Evolutionary conservation across 1,140 invertebrate genomes (phyloP).

Genomic region (Riptortus pedestris): DNA sequence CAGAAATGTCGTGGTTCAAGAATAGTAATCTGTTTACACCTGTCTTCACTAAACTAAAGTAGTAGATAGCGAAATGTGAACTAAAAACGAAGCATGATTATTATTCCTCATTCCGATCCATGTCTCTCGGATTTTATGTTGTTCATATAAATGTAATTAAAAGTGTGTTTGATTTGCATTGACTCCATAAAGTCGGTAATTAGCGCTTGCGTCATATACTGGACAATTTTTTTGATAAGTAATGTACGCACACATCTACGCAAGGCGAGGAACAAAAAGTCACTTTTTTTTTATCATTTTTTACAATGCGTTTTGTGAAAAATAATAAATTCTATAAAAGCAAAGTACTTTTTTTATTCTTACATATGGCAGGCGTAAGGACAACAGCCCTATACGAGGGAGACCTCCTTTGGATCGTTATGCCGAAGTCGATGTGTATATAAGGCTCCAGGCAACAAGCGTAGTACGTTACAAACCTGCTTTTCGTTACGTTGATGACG

Average conservation of each 20-base stretch:
- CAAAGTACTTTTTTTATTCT: conserved; percentile 24
- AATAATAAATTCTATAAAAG: not conserved
- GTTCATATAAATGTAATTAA: no score
- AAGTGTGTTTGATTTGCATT: not conserved
- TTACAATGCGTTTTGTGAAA: no score
- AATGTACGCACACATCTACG: no score
- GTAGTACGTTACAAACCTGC: conserved; percentile 38
- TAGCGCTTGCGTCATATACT: not conserved
- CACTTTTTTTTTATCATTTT: no score
- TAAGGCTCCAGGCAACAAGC: conserved; percentile 47
- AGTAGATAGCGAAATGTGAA: no score
- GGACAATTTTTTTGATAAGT: not conserved
- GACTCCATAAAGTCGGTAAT: not conserved
- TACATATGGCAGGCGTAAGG: conserved; percentile 50
- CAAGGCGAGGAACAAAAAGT: no score
- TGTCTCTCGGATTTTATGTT: no score
- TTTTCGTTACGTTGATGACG: conserved; percentile 38
- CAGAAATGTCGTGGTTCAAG: not conserved
- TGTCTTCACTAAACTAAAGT: no score
- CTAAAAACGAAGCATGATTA: no score
- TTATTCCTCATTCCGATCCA: no score
- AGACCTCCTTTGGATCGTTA: conserved; percentile 46
- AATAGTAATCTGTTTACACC: no score
- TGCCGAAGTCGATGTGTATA: conserved; percentile 42
- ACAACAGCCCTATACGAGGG: conserved; percentile 50